Percentiles rank a stretch among this genome's conserved stretches.
Evolutionary conservation across 2,888 invertebrate species (phyloP).

Genomic region (Chesias legatella): DNA sequence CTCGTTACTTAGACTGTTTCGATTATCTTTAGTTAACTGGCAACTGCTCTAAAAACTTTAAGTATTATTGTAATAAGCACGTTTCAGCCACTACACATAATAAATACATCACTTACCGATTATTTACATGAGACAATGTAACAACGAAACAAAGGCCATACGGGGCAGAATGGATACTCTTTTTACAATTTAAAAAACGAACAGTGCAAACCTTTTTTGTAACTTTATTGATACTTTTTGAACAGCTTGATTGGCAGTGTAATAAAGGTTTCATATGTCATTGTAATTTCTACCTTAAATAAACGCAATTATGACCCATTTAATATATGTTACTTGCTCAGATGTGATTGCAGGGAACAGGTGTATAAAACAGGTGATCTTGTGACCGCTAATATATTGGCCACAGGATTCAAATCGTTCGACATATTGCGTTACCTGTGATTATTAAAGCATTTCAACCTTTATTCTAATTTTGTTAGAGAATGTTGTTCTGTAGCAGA

Average conservation of each 20-base stretch:
- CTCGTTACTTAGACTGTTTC: too few species aligned
- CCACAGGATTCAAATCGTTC: slow-evolving; percentile 65
- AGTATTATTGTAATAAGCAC: slow-evolving; percentile 6
- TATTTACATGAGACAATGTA: slow-evolving; percentile 10
- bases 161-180: slow-evolving; percentile 11
- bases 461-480: slow-evolving; percentile 23
- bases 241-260: slow-evolving; percentile 43
- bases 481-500: slow-evolving; percentile 24
- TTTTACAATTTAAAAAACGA: slow-evolving; percentile 46
- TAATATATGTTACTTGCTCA: slow-evolving; percentile 39
- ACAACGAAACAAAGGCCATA: not conserved
- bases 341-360: slow-evolving; percentile 76
- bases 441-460: slow-evolving; percentile 27
- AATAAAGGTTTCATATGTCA: slow-evolving; percentile 30
- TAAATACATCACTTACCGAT: slow-evolving; percentile 3
- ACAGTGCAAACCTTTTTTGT: slow-evolving; percentile 34
- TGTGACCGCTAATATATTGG: slow-evolving; percentile 73
- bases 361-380: slow-evolving; percentile 76
- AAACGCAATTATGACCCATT: slow-evolving; percentile 21
- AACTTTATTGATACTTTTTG: slow-evolving; percentile 48
- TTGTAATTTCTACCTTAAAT: slow-evolving; percentile 26
- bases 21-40: too few species aligned
- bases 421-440: slow-evolving; percentile 60
- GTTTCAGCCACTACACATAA: slow-evolving; percentile 5
- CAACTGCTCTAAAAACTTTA: too few species aligned